phyloP scores from a whole-genome alignment of 2,888 invertebrate genomes.

The Lithophane ornitopus region DNA sequence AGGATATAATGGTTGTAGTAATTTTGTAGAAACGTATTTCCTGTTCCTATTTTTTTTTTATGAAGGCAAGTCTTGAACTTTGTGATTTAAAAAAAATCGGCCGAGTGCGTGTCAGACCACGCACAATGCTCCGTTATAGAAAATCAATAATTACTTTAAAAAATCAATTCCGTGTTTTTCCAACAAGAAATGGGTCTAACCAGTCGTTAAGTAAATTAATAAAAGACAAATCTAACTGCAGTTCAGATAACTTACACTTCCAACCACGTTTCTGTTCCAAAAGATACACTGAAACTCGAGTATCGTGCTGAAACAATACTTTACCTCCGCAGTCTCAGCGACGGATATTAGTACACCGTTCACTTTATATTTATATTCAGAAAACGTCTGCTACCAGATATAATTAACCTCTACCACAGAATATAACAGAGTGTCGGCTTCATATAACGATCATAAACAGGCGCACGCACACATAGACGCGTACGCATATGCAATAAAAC shows the following conservation, averaged over 20 bases:
- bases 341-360: conserved; percentile 37
- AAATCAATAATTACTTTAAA: background rate
- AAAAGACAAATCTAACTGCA: conserved; percentile 1
- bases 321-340: conserved; percentile 10
- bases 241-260: background rate
- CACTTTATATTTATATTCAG: conserved; percentile 59
- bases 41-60: background rate
- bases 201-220: background rate
- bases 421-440: background rate
- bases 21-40: conserved; percentile 5
- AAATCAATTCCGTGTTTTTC: background rate
- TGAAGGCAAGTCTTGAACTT: background rate
- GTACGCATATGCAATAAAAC: background rate
- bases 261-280: conserved; percentile 1
- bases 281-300: conserved; percentile 28
- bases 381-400: conserved; percentile 51
- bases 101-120: too few species aligned
- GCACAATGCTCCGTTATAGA: background rate
- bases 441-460: background rate
- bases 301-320: conserved; percentile 28
- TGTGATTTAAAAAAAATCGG: background rate
- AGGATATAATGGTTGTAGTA: background rate
- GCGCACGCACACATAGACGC: background rate
- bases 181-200: background rate
- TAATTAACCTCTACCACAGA: conserved; percentile 46